phyloP scores from a whole-genome alignment of 2,888 invertebrate species.

The Caradrina kadenii region DNA sequence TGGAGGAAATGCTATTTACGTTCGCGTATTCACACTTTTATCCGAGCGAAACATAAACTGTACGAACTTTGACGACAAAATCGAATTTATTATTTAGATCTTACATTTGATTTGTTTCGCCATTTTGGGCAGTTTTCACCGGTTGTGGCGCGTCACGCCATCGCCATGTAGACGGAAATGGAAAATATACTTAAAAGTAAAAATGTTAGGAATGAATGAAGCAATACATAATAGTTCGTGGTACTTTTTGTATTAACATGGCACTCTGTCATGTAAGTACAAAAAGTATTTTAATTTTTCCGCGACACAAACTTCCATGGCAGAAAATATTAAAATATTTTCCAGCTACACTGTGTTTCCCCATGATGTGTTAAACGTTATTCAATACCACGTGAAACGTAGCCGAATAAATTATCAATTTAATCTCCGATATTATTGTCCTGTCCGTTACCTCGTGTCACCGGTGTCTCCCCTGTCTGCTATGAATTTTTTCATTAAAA shows the following conservation, averaged over 20 bases:
- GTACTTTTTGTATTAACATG: too few species aligned
- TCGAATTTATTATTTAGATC: too few species aligned
- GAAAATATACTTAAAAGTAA: neutral
- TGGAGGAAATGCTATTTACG: too few species aligned
- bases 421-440: slow-evolving; percentile 27
- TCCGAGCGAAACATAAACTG: too few species aligned
- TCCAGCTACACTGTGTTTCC: neutral
- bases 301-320: neutral
- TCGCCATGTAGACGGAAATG: neutral
- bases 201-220: slow-evolving; percentile 7
- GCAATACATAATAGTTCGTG: neutral
- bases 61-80: too few species aligned
- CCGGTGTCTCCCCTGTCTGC: slow-evolving; percentile 25
- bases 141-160: neutral
- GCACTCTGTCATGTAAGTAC: neutral
- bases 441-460: slow-evolving; percentile 27
- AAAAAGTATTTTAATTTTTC: neutral
- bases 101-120: slow-evolving; percentile 13
- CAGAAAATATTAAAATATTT: slow-evolving; percentile 16
- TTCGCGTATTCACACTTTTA: too few species aligned
- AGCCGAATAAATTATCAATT: slow-evolving; percentile 28
- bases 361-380: slow-evolving; percentile 1
- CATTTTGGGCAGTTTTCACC: slow-evolving; percentile 8
- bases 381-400: slow-evolving; percentile 7
- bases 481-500: slow-evolving; percentile 7